Evolutionary conservation across 2,888 invertebrate species (phyloP).

Genomic region (Chaitophorus viminalis): DNA sequence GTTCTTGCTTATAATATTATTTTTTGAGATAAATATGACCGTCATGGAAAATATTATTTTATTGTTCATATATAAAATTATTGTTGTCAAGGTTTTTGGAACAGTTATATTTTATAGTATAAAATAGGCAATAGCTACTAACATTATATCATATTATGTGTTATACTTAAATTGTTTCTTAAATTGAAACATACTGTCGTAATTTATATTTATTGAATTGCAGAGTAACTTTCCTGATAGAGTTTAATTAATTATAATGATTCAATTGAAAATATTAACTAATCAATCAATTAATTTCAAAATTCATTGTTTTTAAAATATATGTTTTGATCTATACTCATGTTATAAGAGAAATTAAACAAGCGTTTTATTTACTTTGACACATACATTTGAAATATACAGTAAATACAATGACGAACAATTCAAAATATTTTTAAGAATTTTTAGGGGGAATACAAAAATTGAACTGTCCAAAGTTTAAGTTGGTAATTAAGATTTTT

Average conservation of each 20-base stretch:
- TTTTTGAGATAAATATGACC: not conserved
- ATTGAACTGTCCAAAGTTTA: no score
- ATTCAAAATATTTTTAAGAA: no score
- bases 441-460: no score
- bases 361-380: no score
- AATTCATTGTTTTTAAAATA: not conserved
- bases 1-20: not conserved
- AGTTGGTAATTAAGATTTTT: no score
- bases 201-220: constrained; percentile 43
- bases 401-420: no score
- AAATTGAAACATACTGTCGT: not conserved
- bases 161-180: not conserved
- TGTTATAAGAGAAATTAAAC: no score
- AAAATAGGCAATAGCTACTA: not conserved
- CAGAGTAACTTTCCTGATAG: constrained; percentile 12
- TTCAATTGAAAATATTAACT: constrained; percentile 46
- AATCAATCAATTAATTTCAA: constrained; percentile 33
- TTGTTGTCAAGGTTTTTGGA: not conserved
- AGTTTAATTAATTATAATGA: constrained; percentile 38
- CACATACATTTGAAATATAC: no score
- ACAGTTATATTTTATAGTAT: not conserved
- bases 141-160: no score
- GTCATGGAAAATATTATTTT: constrained; percentile 24
- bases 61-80: not conserved
- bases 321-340: not conserved